A percentile compares a stretch with the other conserved stretches of the same genome.
These are phyloP conservation scores for Platichthys stellatus DNA, from an alignment of 2,113 vertebrate genomes.

Conservation along the genomic window DNA sequence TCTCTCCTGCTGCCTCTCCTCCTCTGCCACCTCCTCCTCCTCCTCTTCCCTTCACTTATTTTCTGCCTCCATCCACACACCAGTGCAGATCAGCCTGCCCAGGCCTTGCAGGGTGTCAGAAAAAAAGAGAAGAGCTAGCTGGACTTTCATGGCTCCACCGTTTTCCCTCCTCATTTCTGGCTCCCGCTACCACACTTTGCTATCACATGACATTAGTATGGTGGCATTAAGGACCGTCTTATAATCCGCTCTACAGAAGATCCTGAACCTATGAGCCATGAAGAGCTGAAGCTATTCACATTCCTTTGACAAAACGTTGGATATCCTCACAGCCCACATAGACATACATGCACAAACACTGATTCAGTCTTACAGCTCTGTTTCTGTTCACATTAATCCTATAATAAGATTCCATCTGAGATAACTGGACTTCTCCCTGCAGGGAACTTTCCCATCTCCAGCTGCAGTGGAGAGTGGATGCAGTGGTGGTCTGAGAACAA, in stretches of 20 bases:
- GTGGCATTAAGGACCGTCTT: constrained; percentile 37
- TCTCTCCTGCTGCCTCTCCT: constrained; percentile 18
- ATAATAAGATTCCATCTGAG: constrained; percentile 73
- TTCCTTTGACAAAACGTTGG: constrained; percentile 42
- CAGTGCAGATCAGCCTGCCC: constrained; percentile 51
- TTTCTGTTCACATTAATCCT: constrained; percentile 68
- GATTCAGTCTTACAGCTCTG: constrained; percentile 25
- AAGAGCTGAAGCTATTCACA: constrained; percentile 37
- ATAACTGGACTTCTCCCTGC: constrained; percentile 63
- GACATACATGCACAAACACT: background rate
- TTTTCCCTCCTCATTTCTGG: constrained; percentile 41
- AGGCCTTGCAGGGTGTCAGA: constrained; percentile 44
- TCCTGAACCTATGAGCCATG: constrained; percentile 9
- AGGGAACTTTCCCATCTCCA: constrained; percentile 57
- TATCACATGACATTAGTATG: constrained; percentile 48
- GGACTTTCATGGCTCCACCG: constrained; percentile 24
- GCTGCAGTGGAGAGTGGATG: constrained; percentile 40
- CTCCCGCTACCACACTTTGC: constrained; percentile 20
- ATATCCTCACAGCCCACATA: constrained; percentile 36
- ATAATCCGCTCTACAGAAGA: constrained; percentile 38
- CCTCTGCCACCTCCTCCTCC: background rate
- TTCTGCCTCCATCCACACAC: constrained; percentile 57
- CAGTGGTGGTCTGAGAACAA: constrained; percentile 54
- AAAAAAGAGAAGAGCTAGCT: constrained; percentile 25
- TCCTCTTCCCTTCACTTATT: constrained; percentile 19